Evolutionary conservation across 2,797 vertebrate species (phyloP).

Genomic region (Megaceryle alcyon): DNA sequence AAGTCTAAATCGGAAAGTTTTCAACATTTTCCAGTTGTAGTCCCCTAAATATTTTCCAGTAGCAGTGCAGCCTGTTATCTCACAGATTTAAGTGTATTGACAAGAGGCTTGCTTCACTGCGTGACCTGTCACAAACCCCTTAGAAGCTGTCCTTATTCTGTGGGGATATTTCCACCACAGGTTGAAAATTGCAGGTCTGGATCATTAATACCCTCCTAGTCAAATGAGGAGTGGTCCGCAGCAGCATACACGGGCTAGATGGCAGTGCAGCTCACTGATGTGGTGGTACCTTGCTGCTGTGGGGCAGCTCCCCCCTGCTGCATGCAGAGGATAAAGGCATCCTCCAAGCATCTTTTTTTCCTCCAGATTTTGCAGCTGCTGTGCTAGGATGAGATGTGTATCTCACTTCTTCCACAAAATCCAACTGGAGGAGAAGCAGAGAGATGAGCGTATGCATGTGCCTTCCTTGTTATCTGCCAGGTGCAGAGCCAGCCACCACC

Average conservation of each 20-base stretch:
- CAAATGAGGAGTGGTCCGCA: fast-evolving
- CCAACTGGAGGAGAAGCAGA: background rate
- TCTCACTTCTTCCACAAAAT: background rate
- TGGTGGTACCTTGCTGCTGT: background rate
- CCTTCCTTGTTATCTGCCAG: background rate
- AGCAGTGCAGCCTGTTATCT: background rate
- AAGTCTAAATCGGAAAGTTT: background rate
- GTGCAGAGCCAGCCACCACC: background rate
- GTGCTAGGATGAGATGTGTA: background rate
- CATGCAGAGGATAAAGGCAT: background rate
- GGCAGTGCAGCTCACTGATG: background rate
- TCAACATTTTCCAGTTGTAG: background rate
- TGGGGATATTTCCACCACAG: background rate
- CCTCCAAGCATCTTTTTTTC: background rate
- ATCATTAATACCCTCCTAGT: background rate
- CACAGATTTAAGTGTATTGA: background rate
- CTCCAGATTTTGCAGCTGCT: background rate
- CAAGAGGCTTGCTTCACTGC: background rate
- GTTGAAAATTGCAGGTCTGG: background rate
- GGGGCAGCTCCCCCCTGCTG: background rate
- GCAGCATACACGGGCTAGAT: background rate
- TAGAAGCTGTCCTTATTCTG: background rate
- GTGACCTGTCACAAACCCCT: background rate
- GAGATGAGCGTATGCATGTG: fast-evolving
- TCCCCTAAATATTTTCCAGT: background rate